Conservation (phyloP, 2,888 invertebrate species). For the Cotesia congregata region DNA sequence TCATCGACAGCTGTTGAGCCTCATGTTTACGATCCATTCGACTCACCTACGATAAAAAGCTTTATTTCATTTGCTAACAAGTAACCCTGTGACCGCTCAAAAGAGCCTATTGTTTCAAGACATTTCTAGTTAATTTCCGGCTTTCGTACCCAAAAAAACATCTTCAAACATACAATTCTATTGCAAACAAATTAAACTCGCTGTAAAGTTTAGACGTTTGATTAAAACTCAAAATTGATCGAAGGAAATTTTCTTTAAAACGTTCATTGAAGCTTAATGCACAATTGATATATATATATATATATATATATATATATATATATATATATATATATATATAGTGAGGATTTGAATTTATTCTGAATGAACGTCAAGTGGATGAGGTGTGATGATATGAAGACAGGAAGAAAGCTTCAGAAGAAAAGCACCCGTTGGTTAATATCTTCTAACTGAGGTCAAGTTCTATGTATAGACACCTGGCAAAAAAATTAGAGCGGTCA, state of each 20-base stretch:
- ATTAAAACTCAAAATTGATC: too few relatives aligned
- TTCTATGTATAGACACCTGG: conserved; percentile 42
- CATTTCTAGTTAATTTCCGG: conserved; percentile 21
- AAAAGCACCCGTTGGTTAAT: conserved; percentile 45
- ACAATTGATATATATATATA: neutral
- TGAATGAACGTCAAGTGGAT: conserved; percentile 7
- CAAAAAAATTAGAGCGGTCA: conserved; percentile 5
- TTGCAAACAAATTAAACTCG: too few relatives aligned
- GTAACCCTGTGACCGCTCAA: conserved; percentile 1
- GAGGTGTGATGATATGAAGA: neutral
- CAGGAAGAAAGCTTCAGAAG: conserved; percentile 15
- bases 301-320: neutral
- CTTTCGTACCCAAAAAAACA: neutral
- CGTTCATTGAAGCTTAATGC: neutral
- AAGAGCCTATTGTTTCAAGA: neutral
- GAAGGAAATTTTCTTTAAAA: too few relatives aligned
- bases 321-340: neutral
- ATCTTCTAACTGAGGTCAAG: conserved; percentile 45
- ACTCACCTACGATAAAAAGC: conserved; percentile 60
- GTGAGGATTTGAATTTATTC: neutral
- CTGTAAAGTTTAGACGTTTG: too few relatives aligned
- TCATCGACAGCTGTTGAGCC: conserved; percentile 67
- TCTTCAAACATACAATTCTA: too few relatives aligned
- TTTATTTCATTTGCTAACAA: conserved; percentile 53
- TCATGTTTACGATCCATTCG: conserved; percentile 64